Evolutionary conservation across 2,113 vertebrate species (phyloP).

Genomic region (Brachypodius melanocephalos): DNA sequence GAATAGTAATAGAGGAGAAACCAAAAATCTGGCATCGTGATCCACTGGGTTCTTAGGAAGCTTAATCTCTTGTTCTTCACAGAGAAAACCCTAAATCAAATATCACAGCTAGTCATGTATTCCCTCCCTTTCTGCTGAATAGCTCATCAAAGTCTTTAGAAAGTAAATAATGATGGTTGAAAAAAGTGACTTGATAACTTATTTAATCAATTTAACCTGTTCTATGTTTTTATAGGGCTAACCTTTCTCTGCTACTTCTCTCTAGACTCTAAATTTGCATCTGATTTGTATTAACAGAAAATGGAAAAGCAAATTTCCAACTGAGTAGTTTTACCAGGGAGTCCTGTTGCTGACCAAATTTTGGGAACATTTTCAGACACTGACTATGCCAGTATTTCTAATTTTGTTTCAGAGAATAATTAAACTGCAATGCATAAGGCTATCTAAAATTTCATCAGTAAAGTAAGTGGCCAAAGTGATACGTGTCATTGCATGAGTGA

Average conservation of each 20-base stretch:
- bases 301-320: background rate
- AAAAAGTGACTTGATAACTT: background rate
- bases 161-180: background rate
- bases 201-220: background rate
- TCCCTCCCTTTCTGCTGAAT: accelerated
- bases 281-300: background rate
- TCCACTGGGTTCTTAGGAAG: background rate
- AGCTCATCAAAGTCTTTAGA: background rate
- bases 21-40: background rate
- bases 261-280: background rate
- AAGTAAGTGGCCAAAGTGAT: background rate
- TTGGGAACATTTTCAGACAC: background rate
- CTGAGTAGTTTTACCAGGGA: background rate
- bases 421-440: background rate
- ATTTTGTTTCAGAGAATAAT: conserved; percentile 5
- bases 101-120: background rate
- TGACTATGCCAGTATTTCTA: background rate
- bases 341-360: background rate
- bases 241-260: background rate
- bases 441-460: background rate
- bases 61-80: background rate
- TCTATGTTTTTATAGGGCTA: background rate
- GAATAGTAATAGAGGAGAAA: background rate
- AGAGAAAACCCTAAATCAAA: background rate
- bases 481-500: background rate